These are phyloP conservation scores for Synanthedon myopaeformis DNA, from an alignment of 2,888 invertebrate species.

Conservation along the genomic window DNA sequence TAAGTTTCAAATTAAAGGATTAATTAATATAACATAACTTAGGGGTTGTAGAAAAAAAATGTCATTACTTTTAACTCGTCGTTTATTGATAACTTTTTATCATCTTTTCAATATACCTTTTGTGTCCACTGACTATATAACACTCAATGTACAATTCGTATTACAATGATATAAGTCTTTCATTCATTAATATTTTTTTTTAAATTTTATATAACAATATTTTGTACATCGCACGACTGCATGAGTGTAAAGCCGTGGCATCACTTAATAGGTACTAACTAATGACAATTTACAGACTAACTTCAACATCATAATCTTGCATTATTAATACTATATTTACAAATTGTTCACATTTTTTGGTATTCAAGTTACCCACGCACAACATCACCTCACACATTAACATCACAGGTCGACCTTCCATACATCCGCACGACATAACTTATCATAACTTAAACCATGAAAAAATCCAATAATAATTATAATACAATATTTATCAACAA, in stretches of 20 bases:
- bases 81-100: constrained; percentile 67
- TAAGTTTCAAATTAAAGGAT: no score
- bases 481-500: constrained; percentile 64
- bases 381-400: constrained; percentile 47
- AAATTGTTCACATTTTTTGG: constrained; percentile 69
- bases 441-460: constrained; percentile 62
- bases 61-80: constrained; percentile 49
- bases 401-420: constrained; percentile 36
- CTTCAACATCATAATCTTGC: constrained; percentile 48
- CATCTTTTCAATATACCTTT: constrained; percentile 66
- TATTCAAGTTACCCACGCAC: constrained; percentile 64
- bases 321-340: constrained; percentile 64
- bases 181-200: constrained; percentile 61
- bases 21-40: no score
- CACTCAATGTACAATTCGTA: constrained; percentile 71
- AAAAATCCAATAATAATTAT: constrained; percentile 67
- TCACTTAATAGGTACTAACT: constrained; percentile 52
- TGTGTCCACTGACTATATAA: constrained; percentile 72
- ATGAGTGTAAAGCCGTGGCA: constrained; percentile 61
- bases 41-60: no score
- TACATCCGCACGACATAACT: constrained; percentile 54
- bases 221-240: constrained; percentile 68
- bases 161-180: constrained; percentile 68
- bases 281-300: constrained; percentile 55
- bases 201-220: constrained; percentile 60